A percentile compares a stretch with the other conserved stretches of the same genome.
phyloP scores from a whole-genome alignment of 2,797 vertebrate genomes.

The Microhierax caerulescens region DNA sequence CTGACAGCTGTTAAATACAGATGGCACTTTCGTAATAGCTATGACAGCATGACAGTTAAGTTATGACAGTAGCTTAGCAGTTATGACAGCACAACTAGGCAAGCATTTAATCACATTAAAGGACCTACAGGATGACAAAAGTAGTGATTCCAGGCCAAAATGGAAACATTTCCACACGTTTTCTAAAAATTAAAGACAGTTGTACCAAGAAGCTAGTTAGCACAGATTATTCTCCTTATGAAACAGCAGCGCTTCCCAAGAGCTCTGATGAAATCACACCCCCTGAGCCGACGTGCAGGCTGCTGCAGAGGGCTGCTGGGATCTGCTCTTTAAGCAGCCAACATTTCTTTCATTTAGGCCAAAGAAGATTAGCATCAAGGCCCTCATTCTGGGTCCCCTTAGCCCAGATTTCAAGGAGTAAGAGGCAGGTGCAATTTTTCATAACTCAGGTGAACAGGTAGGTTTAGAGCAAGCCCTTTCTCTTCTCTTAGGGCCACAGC shows the following conservation, averaged over 20 bases:
- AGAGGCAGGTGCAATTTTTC: not conserved
- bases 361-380: not conserved
- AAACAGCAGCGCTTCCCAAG: not conserved
- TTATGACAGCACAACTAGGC: slow-evolving; percentile 2
- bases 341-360: not conserved
- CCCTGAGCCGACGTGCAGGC: not conserved
- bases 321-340: not conserved
- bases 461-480: not conserved
- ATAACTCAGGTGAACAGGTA: accelerated
- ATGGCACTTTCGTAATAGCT: not conserved
- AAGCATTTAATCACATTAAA: slow-evolving; percentile 33
- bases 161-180: not conserved
- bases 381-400: accelerated
- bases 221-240: not conserved
- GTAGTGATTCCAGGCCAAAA: not conserved
- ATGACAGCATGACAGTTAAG: not conserved
- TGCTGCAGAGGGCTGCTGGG: not conserved
- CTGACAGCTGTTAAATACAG: slow-evolving; percentile 41
- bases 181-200: not conserved
- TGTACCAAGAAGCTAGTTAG: not conserved
- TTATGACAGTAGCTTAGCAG: not conserved
- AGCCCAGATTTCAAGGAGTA: not conserved
- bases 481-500: not conserved
- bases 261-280: not conserved
- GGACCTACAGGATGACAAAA: not conserved